These are phyloP conservation scores for Sinocyclocheilus anophthalmus DNA, from an alignment of 2,113 vertebrate species.

Conservation along the genomic window DNA sequence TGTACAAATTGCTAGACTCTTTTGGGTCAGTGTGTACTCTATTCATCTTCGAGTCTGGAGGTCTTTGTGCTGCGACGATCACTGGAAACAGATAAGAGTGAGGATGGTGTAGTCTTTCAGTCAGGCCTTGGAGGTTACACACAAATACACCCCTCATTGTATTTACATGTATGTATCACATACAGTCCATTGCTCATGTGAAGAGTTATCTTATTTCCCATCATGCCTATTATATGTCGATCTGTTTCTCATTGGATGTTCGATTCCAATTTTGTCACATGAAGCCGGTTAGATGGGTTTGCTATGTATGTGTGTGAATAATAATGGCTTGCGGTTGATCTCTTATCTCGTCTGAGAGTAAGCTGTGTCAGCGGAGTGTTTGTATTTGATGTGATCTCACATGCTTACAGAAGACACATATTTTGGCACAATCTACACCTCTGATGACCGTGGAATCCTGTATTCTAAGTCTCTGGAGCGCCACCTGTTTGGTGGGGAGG, in stretches of 20 bases:
- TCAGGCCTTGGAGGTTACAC: constrained; percentile 54
- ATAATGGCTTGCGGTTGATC: constrained; percentile 14
- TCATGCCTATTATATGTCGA: background rate
- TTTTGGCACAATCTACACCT: constrained; percentile 80
- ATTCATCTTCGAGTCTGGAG: constrained; percentile 31
- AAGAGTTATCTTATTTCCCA: background rate
- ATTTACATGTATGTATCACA: constrained; percentile 36
- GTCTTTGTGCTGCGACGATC: constrained; percentile 27
- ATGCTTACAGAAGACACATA: constrained; percentile 69
- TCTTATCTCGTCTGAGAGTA: constrained; percentile 23
- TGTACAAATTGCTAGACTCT: constrained; percentile 14
- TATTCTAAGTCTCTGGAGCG: constrained; percentile 77
- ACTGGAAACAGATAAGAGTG: constrained; percentile 50
- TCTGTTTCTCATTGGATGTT: background rate
- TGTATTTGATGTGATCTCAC: constrained; percentile 13
- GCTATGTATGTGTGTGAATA: constrained; percentile 41
- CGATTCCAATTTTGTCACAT: background rate
- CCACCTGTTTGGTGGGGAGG: constrained; percentile 73
- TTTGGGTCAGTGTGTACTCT: constrained; percentile 30
- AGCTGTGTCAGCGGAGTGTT: constrained; percentile 38
- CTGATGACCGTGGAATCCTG: constrained; percentile 71
- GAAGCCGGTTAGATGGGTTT: constrained; percentile 33
- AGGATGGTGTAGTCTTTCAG: constrained; percentile 63
- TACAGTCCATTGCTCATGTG: background rate
- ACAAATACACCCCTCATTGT: constrained; percentile 62